Conservation (phyloP, 1,140 invertebrate species). For the Neomicropteryx cornuta region DNA sequence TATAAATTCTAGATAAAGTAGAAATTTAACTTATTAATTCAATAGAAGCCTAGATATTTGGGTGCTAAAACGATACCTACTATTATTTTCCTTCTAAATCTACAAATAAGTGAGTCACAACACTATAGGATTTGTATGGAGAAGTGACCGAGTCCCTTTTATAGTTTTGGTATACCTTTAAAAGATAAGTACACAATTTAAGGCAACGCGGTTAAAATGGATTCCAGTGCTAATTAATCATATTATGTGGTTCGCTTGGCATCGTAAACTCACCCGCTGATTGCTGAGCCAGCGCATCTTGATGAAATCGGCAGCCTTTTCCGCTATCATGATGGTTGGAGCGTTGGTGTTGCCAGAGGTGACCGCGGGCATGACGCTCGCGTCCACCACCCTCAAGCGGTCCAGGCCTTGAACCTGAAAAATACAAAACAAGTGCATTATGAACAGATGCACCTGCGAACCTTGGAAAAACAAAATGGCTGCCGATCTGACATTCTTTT, state of each 20-base stretch:
- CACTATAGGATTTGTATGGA: too few relatives aligned
- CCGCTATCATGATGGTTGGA: conserved; percentile 73
- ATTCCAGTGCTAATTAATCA: not conserved
- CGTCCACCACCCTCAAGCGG: conserved; percentile 62
- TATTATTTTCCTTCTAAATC: too few relatives aligned
- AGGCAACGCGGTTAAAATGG: not conserved
- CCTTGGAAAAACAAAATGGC: not conserved
- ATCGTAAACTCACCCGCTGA: conserved; percentile 5
- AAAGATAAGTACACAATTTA: not conserved
- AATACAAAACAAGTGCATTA: conserved; percentile 1
- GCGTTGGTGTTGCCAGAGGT: conserved; percentile 73
- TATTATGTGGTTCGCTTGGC: not conserved
- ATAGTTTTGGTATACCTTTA: not conserved
- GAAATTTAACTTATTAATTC: too few relatives aligned
- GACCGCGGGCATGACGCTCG: conserved; percentile 66
- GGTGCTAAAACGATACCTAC: too few relatives aligned
- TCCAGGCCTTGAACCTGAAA: conserved; percentile 53
- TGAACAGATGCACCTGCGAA: not conserved
- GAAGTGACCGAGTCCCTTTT: not conserved
- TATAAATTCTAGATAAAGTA: not conserved
- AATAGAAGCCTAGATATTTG: too few relatives aligned
- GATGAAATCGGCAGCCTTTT: conserved; percentile 68
- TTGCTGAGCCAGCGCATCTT: conserved; percentile 50
- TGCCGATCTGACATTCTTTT: not conserved
- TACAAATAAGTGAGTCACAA: too few relatives aligned